Conservation (phyloP, 2,888 invertebrate genomes). For the Tipula helvola region DNA sequence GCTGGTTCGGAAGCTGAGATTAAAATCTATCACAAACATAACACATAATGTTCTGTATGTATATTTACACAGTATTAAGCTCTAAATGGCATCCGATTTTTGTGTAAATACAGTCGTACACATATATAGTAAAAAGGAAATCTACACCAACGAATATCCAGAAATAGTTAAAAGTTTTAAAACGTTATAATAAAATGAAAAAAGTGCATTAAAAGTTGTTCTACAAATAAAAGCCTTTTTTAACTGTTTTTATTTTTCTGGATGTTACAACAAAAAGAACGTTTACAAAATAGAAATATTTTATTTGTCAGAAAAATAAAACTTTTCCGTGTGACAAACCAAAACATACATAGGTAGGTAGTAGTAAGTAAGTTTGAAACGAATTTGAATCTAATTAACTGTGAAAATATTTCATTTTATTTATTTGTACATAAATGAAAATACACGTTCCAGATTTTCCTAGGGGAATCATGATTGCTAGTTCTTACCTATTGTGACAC, state of each 20-base stretch:
- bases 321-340: neutral
- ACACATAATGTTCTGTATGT: neutral
- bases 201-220: neutral
- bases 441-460: too few relatives aligned
- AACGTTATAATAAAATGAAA: neutral
- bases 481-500: too few relatives aligned
- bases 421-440: too few relatives aligned
- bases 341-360: neutral
- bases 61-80: neutral
- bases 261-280: neutral
- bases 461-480: too few relatives aligned
- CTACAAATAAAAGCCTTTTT: neutral
- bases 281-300: neutral
- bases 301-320: neutral
- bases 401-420: neutral
- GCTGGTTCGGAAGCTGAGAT: neutral
- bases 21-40: neutral
- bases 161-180: neutral
- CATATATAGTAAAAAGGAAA: neutral
- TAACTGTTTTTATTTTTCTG: neutral
- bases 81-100: neutral
- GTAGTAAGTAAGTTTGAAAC: neutral
- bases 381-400: neutral
- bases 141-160: neutral
- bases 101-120: neutral